A percentile compares a stretch with the other conserved stretches of the same genome.
Conservation (phyloP, 2,888 invertebrate genomes). For the Hirtodrosophila duncani region DNA sequence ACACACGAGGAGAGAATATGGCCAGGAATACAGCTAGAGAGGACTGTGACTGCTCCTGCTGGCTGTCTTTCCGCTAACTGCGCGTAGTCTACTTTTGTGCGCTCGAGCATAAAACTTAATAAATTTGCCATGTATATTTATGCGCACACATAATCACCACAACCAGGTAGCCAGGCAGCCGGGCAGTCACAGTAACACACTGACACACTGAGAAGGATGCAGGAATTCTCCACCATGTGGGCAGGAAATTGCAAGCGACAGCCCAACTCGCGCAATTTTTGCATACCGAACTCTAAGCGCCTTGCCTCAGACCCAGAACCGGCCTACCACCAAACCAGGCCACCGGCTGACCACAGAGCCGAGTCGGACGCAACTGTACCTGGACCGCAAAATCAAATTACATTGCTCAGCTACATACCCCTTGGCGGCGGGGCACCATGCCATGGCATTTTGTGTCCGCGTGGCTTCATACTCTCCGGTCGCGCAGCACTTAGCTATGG, state of each 20-base stretch:
- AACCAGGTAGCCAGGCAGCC: conserved; percentile 25
- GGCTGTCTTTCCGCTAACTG: conserved; percentile 12
- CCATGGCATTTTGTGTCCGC: too few species aligned
- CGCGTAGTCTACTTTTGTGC: conserved; percentile 41
- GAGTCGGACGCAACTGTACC: conserved; percentile 33
- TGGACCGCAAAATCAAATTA: conserved; percentile 59
- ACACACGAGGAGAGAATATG: neutral
- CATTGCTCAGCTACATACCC: conserved; percentile 40
- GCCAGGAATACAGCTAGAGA: neutral
- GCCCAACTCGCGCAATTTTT: conserved; percentile 26
- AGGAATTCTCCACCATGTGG: too few species aligned
- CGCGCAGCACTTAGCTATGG: neutral
- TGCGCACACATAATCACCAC: conserved; percentile 59
- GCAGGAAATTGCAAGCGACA: conserved; percentile 52
- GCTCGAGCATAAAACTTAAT: conserved; percentile 58
- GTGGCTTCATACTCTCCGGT: too few species aligned
- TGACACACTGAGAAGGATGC: neutral
- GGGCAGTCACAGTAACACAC: too few species aligned
- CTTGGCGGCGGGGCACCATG: too few species aligned
- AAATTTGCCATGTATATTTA: conserved; percentile 60
- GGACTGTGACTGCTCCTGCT: conserved; percentile 4
- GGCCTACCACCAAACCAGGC: conserved; percentile 4
- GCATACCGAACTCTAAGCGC: neutral
- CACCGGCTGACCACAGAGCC: conserved; percentile 39
- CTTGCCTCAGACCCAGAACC: neutral